Evolutionary conservation across 2,888 invertebrate genomes (phyloP).

Genomic region (Euproctis similis): DNA sequence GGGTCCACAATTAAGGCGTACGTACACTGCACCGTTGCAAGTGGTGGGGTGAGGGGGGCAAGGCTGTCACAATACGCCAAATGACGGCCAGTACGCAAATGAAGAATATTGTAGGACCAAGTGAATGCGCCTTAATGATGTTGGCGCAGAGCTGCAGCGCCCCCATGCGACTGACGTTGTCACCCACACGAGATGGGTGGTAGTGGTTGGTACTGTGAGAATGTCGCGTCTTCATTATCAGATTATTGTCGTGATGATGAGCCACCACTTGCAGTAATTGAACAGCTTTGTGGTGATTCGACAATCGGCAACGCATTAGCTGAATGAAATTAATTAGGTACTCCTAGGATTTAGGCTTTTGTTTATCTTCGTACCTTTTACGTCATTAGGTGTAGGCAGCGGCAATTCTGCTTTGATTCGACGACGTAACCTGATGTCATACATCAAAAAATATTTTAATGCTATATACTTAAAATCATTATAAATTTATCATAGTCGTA

Average conservation of each 20-base stretch:
- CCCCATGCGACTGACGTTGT: conserved; percentile 38
- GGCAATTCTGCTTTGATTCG: no score
- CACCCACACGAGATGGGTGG: conserved; percentile 56
- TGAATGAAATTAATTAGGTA: no score
- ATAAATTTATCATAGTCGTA: no score
- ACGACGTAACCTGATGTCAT: no score
- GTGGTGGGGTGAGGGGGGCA: conserved; percentile 53
- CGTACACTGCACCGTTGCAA: conserved; percentile 55
- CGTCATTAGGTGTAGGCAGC: no score
- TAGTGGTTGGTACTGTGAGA: no score
- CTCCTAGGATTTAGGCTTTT: no score
- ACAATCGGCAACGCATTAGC: conserved; percentile 18
- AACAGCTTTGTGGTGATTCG: conserved; percentile 10
- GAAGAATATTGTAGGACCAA: conserved; percentile 74
- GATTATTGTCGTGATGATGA: conserved; percentile 48
- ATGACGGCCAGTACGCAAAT: conserved; percentile 67
- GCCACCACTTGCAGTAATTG: conserved; percentile 10
- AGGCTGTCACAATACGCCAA: conserved; percentile 66
- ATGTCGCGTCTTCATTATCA: conserved; percentile 62
- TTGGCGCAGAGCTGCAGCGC: conserved; percentile 39
- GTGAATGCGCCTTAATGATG: conserved; percentile 73
- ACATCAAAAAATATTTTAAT: no score
- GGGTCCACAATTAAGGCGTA: conserved; percentile 68
- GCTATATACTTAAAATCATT: no score
- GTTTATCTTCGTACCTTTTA: no score